Base-by-base conservation (phyloP, 2,888 invertebrate genomes). In the Caenorhabditis afra region DNA sequence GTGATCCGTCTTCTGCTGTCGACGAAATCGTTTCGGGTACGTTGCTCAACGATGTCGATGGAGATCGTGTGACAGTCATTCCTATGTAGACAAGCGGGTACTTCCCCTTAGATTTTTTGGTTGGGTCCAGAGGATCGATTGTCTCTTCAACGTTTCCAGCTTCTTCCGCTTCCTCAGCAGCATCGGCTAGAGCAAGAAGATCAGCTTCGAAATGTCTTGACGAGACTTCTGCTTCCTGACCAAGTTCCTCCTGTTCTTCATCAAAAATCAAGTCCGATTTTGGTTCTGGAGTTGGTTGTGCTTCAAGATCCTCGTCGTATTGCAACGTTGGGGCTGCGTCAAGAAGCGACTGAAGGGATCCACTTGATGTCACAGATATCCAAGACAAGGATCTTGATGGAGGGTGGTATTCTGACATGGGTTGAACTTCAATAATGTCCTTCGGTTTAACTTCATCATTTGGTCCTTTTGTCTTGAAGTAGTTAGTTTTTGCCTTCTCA, bases 11-110 rank as follows among this genome's bases (percentile, higher is more conserved):
- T 23, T 16, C 14, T n/a, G 75, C 67, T 3, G 49, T 22, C 0
- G 67, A 55, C 3, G 44, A 39, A 11, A 50, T n/a, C 2, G 67
- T 49, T 22, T 62, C 61, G 3, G 14, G 45, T 1, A 29, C 47
- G 8, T 22, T 35, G 18, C 45, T 45, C 1, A 37, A 23, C 0
- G 65, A 65, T 12, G 57, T 37, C 7, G 62, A 49, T 14, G 62
- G 64, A 4, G 64, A 64, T 59, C 64, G 20, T 0, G 50, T 45
- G n/a, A 76, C 67, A 14, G 68, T 76, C 37, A 61, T 53, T 37
- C 75, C 75, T 23, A 68, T 11, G 4, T 58, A 61, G 1, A 68
- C 68, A 0, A 66, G 1, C 22, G 75, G 75, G 20, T 37, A 68
- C 2, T 68, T 16, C n/a, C n/a, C n/a, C 10, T 71, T 57, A 22